Evolutionary conservation across 2,888 invertebrate species (phyloP).

Genomic region (Leptinotarsa tumamoca): DNA sequence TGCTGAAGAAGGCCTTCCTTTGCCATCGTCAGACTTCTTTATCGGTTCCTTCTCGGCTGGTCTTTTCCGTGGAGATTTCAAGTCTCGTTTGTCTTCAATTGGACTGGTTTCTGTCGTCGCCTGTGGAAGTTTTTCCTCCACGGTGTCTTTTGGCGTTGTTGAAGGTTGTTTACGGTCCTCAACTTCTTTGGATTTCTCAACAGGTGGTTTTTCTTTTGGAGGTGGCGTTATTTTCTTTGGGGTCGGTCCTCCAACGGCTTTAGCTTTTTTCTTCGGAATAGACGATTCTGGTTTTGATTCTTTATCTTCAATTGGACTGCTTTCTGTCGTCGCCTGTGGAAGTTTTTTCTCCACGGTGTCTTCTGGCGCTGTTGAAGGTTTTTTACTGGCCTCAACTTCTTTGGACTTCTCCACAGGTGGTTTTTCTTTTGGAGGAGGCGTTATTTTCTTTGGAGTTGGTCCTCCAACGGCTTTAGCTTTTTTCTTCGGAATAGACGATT

Average conservation of each 20-base stretch:
- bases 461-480: not conserved
- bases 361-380: no score
- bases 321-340: not conserved
- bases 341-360: not conserved
- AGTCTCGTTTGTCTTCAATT: not conserved
- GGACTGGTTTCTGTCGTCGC: not conserved
- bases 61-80: slow-evolving; percentile 1
- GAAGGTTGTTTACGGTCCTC: not conserved
- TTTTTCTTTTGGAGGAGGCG: not conserved
- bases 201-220: not conserved
- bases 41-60: not conserved
- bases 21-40: slow-evolving; percentile 7
- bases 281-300: slow-evolving; percentile 3
- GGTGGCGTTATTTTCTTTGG: not conserved
- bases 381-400: not conserved
- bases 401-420: not conserved
- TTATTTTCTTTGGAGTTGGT: not conserved
- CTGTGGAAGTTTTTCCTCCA: not conserved
- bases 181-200: not conserved
- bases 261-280: not conserved
- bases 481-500: not conserved
- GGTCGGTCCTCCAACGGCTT: not conserved
- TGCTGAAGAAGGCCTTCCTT: slow-evolving; percentile 3
- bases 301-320: not conserved
- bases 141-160: no score